Conservation (phyloP, 2,113 vertebrate species). For the Morone saxatilis region DNA sequence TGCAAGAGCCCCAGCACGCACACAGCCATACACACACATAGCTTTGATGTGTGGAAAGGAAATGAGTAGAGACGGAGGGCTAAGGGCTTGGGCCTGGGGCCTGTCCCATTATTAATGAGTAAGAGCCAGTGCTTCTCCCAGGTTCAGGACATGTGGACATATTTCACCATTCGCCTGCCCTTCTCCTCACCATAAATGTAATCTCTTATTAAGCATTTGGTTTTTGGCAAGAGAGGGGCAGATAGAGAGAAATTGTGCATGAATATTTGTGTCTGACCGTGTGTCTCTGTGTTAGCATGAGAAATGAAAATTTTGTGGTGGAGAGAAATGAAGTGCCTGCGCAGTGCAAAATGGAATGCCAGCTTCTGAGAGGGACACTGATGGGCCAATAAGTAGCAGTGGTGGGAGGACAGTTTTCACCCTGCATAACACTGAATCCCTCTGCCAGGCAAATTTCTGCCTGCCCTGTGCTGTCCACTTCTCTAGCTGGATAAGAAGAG, state of each 20-base stretch:
- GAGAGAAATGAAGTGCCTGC: conserved; percentile 64
- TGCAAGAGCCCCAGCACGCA: conserved; percentile 2
- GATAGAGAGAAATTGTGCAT: conserved; percentile 48
- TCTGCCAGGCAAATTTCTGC: conserved; percentile 62
- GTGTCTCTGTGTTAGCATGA: conserved; percentile 44
- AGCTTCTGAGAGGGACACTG: conserved; percentile 62
- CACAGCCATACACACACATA: conserved; percentile 17
- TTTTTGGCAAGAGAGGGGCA: conserved; percentile 40
- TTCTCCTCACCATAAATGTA: conserved; percentile 74
- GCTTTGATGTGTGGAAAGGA: conserved; percentile 76
- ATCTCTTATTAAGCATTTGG: conserved; percentile 75
- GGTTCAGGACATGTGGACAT: conserved; percentile 73
- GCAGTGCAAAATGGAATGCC: conserved; percentile 59
- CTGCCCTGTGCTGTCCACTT: conserved; percentile 58
- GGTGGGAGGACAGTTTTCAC: conserved; percentile 71
- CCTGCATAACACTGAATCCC: conserved; percentile 53
- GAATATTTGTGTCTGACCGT: conserved; percentile 46
- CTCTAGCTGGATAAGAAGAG: conserved; percentile 65
- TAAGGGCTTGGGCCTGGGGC: conserved; percentile 69
- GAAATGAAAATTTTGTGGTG: conserved; percentile 51
- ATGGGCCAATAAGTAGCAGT: conserved; percentile 70
- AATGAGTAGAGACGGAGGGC: conserved; percentile 76
- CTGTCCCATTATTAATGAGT: conserved; percentile 81
- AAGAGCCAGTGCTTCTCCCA: conserved; percentile 64
- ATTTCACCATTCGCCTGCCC: conserved; percentile 68